Percentiles rank a stretch among this genome's conserved stretches.
These are phyloP conservation scores for Nymphalis polychloros DNA, from an alignment of 2,888 invertebrate genomes.

Conservation along the genomic window DNA sequence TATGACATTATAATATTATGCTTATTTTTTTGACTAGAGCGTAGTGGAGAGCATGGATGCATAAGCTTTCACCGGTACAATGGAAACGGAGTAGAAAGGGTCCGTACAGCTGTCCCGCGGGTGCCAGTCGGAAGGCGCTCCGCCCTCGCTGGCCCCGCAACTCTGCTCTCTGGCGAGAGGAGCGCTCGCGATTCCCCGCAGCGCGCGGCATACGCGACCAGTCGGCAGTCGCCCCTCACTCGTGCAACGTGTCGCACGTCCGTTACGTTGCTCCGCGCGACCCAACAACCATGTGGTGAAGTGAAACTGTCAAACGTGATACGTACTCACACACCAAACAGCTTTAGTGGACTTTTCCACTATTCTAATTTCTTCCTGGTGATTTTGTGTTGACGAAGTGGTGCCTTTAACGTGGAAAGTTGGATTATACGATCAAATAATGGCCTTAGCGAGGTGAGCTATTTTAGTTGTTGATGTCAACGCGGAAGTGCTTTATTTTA, in stretches of 20 bases:
- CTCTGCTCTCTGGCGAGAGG: conserved; percentile 62
- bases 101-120: conserved; percentile 78
- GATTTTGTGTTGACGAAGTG: conserved; percentile 72
- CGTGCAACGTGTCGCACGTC: conserved; percentile 66
- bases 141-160: conserved; percentile 56
- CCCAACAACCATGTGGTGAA: conserved; percentile 78
- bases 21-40: background rate
- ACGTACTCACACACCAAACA: conserved; percentile 69
- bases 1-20: background rate
- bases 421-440: conserved; percentile 81
- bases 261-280: conserved; percentile 60
- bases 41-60: conserved; percentile 21
- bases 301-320: conserved; percentile 81
- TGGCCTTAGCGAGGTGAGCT: conserved; percentile 82
- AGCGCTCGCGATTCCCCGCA: conserved; percentile 57
- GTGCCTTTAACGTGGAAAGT: conserved; percentile 75
- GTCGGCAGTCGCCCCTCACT: conserved; percentile 77
- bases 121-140: conserved; percentile 47
- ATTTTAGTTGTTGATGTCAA: conserved; percentile 80
- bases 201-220: conserved; percentile 64
- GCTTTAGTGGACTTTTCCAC: conserved; percentile 60
- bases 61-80: conserved; percentile 69
- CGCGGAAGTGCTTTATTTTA: conserved; percentile 78
- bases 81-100: conserved; percentile 69
- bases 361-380: conserved; percentile 55